Evolutionary conservation across 2,113 vertebrate genomes (phyloP).

Genomic region (Aspidoscelis tigris): DNA sequence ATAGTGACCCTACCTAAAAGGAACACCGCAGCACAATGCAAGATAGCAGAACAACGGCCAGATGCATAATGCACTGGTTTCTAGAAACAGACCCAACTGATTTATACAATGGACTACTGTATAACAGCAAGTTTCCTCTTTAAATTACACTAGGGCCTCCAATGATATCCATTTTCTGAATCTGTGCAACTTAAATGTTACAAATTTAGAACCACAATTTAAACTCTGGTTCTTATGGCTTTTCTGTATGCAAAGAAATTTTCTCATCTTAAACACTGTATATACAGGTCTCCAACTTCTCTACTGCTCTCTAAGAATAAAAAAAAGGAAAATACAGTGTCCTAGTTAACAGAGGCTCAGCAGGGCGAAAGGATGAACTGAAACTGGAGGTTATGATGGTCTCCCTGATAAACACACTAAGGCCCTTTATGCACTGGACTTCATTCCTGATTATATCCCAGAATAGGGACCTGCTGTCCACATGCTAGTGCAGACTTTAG

Average conservation of each 20-base stretch:
- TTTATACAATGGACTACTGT: accelerated
- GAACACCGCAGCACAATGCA: neutral
- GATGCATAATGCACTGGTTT: no score
- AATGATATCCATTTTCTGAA: neutral
- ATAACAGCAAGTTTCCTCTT: neutral
- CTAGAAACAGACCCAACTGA: no score
- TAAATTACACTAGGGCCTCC: neutral
- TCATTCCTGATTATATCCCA: no score
- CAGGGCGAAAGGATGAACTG: neutral
- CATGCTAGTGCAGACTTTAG: no score
- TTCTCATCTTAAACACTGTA: neutral
- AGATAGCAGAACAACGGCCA: neutral
- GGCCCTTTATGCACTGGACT: no score
- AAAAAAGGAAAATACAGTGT: neutral
- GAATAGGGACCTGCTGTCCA: no score
- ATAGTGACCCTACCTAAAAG: no score
- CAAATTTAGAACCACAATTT: neutral
- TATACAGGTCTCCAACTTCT: neutral
- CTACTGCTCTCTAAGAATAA: neutral
- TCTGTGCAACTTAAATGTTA: neutral
- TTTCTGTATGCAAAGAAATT: neutral
- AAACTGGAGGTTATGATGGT: neutral
- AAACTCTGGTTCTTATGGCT: neutral
- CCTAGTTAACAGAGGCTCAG: neutral
- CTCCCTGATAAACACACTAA: neutral